phyloP scores from a whole-genome alignment of 1,140 invertebrate species.

The Brachionus sp. region DNA sequence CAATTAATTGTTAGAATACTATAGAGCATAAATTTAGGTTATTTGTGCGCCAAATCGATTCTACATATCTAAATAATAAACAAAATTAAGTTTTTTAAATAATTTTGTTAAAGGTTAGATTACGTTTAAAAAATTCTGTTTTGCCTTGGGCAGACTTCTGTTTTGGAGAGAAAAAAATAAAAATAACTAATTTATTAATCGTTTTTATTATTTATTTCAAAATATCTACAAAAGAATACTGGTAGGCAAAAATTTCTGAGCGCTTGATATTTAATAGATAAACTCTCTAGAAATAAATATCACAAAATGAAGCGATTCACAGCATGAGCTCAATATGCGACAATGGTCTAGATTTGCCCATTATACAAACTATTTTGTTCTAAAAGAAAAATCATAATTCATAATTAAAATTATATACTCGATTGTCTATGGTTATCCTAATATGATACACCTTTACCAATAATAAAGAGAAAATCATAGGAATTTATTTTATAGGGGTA shows the following conservation, averaged over 20 bases:
- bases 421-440: not conserved
- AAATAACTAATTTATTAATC: conserved; percentile 21
- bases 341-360: not conserved
- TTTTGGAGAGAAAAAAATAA: not conserved
- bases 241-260: not conserved
- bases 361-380: not conserved
- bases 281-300: not conserved
- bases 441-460: not conserved
- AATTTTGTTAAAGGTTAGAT: conserved; percentile 10
- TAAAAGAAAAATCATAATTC: not conserved
- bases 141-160: not conserved
- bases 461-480: not conserved
- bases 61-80: not conserved
- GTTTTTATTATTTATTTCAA: not conserved
- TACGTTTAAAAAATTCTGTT: not conserved
- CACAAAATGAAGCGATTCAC: not conserved
- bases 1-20: not conserved
- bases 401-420: not conserved
- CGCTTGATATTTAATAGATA: not conserved
- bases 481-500: no score
- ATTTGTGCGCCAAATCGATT: not conserved
- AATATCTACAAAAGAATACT: not conserved
- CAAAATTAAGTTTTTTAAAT: not conserved
- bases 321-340: not conserved
- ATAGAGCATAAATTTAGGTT: not conserved